Percentiles rank a stretch among this genome's conserved stretches.
phyloP scores from a whole-genome alignment of 2,888 invertebrate species.

The Philopedon plagiatum region DNA sequence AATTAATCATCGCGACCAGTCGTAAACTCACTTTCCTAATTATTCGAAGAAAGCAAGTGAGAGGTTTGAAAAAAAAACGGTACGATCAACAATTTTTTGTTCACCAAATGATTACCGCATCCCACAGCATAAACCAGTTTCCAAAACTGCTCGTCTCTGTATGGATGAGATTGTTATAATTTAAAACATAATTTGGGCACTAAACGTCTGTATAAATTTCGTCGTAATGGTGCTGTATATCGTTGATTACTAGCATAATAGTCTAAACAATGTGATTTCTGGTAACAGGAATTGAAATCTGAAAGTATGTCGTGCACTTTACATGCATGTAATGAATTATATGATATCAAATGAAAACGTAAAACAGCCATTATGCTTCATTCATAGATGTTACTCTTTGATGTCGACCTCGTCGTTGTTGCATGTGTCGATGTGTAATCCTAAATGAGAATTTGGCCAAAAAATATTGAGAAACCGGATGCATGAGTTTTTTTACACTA shows the following conservation, averaged over 20 bases:
- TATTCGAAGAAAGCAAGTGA: conserved; percentile 6
- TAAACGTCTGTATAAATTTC: conserved; percentile 25
- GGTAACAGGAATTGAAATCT: background rate
- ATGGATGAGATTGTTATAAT: conserved; percentile 20
- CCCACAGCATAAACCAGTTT: conserved; percentile 17
- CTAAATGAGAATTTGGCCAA: too few species aligned
- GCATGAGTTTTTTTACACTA: too few species aligned
- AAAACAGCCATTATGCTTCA: background rate
- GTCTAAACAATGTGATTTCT: conserved; percentile 21
- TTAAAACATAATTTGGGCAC: conserved; percentile 24
- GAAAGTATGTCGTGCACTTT: background rate
- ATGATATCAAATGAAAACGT: background rate
- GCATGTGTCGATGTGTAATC: too few species aligned
- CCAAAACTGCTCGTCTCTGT: conserved; percentile 3
- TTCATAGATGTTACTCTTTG: background rate
- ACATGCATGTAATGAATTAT: background rate
- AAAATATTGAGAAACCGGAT: too few species aligned
- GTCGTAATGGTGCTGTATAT: conserved; percentile 15
- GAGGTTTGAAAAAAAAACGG: background rate
- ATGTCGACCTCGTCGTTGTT: too few species aligned
- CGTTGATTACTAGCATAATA: background rate
- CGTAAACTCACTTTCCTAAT: background rate
- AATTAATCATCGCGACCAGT: background rate
- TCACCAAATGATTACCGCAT: conserved; percentile 15
- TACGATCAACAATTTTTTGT: background rate